Evolutionary conservation across 2,888 invertebrate genomes (phyloP), one percentile per base, ranked within the genome.

Genomic region (Zaprionus lineosus): DNA sequence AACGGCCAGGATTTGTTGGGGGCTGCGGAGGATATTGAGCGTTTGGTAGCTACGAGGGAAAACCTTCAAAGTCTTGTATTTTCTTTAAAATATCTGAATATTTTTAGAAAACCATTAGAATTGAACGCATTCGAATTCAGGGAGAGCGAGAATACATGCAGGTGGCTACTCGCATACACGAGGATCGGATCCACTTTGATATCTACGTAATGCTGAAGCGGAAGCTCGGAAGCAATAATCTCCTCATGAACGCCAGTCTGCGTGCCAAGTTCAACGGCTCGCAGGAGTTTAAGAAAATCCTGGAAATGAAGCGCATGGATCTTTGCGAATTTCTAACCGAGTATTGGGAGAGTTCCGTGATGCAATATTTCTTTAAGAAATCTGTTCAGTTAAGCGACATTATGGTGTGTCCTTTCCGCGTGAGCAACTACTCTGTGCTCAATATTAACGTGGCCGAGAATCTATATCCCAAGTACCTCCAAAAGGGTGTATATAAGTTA

Each of bases 321-420:
- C 55, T 84, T n/a, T 84, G 84, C 37, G 29, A 29, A 2, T 84
- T 82, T 41, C 43, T 86, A 1, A 16, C 48, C 7, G 61, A 66
- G 11, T 62, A 56, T 28, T 43, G 39, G 0, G 15, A 34, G 0
- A 61, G 69, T 6, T 33, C 60, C 1, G 2, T 58, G 4, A 19
- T 77, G 51, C 55, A 57, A 1, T 41, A 48, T 3, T 59, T 83
- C n/a, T 68, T 85, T n/a, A 57, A 58, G 15, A 56, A 46, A 26
- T 7, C 59, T 0, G 9, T 68, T 9, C 21, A 68, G 0, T 2
- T 61, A 0, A 59, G 47, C n/a, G 28, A 64, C 1, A 6, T 58
- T 0, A 51, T 84, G 0, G 21, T 29, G 0, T 84, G 84, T 19
- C 84, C 84, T 1, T 6, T 84, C 0, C 40, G 40, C 1, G 50